Percentiles rank a stretch among this genome's conserved stretches.
These are phyloP conservation scores for Grantiella picta DNA, from an alignment of 2,113 vertebrate species.

Conservation along the genomic window DNA sequence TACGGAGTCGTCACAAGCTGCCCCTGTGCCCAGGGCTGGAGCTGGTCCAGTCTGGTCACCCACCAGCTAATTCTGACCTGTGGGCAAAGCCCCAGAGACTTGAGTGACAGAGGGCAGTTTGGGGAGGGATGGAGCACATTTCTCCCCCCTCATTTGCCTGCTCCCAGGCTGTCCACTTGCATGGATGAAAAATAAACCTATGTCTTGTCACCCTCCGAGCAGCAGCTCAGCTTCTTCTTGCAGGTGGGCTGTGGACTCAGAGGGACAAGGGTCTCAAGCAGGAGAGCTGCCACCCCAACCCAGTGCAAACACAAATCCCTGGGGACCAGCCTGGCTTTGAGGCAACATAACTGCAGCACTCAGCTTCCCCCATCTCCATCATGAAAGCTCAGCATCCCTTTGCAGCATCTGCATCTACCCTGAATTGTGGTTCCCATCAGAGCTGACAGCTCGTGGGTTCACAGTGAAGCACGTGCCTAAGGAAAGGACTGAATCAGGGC, in stretches of 20 bases:
- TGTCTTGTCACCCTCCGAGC: neutral
- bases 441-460: neutral
- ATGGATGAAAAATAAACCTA: slow-evolving; percentile 58
- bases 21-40: neutral
- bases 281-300: neutral
- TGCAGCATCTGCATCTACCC: neutral
- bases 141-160: neutral
- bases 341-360: neutral
- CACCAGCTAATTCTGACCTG: neutral
- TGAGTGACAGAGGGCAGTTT: neutral
- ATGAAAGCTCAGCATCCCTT: neutral
- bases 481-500: neutral
- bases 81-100: neutral
- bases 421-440: rapidly evolving
- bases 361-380: neutral
- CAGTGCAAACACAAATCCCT: neutral
- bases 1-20: neutral
- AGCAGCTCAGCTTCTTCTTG: neutral
- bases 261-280: neutral
- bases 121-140: neutral
- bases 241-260: neutral
- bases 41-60: neutral
- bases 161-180: neutral
- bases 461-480: rapidly evolving
- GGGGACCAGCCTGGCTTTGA: neutral